A percentile compares a stretch with the other conserved stretches of the same genome.
Conservation (phyloP, 2,113 vertebrate species). For the Hepsetus odoe region DNA sequence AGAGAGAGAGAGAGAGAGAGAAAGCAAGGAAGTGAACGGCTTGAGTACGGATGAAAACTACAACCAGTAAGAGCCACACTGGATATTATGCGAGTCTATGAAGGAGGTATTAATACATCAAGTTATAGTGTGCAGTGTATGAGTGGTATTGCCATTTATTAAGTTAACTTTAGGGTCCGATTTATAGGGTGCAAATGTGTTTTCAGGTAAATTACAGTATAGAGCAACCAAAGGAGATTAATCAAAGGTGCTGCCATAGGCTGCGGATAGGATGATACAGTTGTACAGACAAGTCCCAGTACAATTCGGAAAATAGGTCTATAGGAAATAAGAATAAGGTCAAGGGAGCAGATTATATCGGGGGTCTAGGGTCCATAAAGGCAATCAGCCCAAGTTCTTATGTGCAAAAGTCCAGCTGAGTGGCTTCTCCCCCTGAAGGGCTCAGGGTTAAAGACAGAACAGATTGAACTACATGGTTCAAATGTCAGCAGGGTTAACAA, state of each 20-base stretch:
- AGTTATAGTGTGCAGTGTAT: not conserved
- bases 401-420: conserved; percentile 42
- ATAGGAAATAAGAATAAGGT: not conserved
- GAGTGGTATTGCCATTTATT: not conserved
- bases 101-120: not conserved
- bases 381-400: conserved; percentile 32
- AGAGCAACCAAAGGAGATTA: not conserved
- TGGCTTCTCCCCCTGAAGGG: not conserved
- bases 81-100: not conserved
- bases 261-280: conserved; percentile 10
- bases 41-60: conserved; percentile 9
- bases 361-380: not conserved
- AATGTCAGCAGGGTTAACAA: conserved; percentile 90
- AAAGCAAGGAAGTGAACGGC: not conserved
- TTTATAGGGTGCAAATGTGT: not conserved
- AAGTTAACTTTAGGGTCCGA: conserved; percentile 13
- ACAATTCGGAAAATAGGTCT: not conserved
- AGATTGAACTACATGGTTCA: conserved; percentile 56
- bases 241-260: not conserved
- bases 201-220: conserved; percentile 31
- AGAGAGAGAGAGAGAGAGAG: conserved; percentile 19
- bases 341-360: conserved; percentile 12
- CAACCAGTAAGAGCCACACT: conserved; percentile 22
- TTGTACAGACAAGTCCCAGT: not conserved
- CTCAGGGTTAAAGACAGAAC: conserved; percentile 12